These are phyloP conservation scores for Andrena dorsata DNA, from an alignment of 2,888 invertebrate species.

Conservation along the genomic window DNA sequence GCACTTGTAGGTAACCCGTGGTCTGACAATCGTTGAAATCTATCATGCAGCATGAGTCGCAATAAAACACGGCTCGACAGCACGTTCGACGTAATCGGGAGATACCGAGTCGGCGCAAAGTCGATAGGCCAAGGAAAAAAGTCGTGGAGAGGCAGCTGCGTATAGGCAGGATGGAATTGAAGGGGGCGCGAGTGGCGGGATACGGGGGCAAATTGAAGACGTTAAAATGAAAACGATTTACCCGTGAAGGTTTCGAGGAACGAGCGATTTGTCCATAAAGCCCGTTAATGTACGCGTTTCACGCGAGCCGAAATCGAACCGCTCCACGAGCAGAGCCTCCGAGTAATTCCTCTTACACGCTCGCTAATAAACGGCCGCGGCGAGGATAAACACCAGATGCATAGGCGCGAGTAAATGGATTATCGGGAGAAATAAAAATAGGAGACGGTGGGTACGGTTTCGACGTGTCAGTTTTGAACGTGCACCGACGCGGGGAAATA, in stretches of 20 bases:
- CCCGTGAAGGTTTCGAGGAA: slow-evolving; percentile 31
- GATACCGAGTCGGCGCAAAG: not conserved
- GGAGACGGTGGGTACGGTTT: slow-evolving; percentile 5
- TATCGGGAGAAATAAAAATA: slow-evolving; percentile 53
- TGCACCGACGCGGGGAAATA: slow-evolving; percentile 3
- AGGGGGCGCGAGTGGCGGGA: slow-evolving; percentile 8
- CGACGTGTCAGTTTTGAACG: slow-evolving; percentile 1
- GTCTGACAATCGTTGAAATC: not conserved
- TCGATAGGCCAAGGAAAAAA: not conserved
- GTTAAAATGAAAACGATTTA: slow-evolving; percentile 26
- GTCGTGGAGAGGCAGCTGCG: slow-evolving; percentile 10
- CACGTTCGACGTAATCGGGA: not conserved
- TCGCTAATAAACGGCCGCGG: slow-evolving; percentile 48
- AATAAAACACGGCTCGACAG: not conserved
- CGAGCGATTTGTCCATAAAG: slow-evolving; percentile 36
- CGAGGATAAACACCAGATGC: slow-evolving; percentile 44
- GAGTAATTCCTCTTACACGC: slow-evolving; percentile 34
- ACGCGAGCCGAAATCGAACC: slow-evolving; percentile 40
- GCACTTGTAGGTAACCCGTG: not conserved
- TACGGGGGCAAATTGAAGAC: slow-evolving; percentile 26
- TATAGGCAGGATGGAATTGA: slow-evolving; percentile 4
- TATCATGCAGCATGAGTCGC: not conserved
- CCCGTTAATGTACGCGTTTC: slow-evolving; percentile 38
- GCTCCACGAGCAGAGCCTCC: not conserved
- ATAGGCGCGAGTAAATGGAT: slow-evolving; percentile 38